A percentile compares a stretch with the other conserved stretches of the same genome.
Conservation (phyloP, 1,140 invertebrate species). For the Cecropterus lyciades region DNA sequence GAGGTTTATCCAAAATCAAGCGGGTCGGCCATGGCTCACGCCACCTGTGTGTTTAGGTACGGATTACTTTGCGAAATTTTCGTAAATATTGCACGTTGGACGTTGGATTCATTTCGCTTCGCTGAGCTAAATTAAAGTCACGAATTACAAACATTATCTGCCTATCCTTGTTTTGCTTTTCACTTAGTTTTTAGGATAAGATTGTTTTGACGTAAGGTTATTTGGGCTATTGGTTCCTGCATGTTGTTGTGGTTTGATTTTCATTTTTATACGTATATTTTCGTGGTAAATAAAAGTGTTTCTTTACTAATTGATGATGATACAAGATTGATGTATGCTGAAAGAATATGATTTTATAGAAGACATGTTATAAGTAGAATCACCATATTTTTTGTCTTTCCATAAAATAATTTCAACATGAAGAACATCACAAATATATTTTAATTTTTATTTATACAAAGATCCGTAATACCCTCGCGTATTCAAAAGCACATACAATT, state of each 20-base stretch:
- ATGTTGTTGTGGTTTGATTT: not conserved
- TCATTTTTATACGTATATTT: too few species aligned
- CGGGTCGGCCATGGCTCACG: conserved; percentile 44
- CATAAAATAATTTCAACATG: not conserved
- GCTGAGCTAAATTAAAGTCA: conserved; percentile 42
- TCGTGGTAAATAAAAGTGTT: too few species aligned
- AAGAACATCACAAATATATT: not conserved
- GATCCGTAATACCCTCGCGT: conserved; percentile 27
- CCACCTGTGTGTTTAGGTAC: conserved; percentile 76
- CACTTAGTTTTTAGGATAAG: not conserved
- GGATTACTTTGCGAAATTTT: conserved; percentile 75
- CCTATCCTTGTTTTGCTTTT: conserved; percentile 1
- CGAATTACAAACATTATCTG: conserved; percentile 44
- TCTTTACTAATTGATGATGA: too few species aligned
- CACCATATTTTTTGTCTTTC: too few species aligned
- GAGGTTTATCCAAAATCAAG: conserved; percentile 68
- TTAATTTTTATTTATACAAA: conserved; percentile 30
- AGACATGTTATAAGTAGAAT: too few species aligned
- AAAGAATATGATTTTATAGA: too few species aligned
- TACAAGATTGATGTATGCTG: too few species aligned
- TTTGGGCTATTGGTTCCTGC: not conserved
- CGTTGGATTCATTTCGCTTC: conserved; percentile 56
- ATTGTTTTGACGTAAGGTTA: not conserved
- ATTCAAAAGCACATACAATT: conserved; percentile 36
- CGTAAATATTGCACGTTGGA: conserved; percentile 55